Base-by-base conservation (phyloP, 2,888 invertebrate genomes). In the Callimorpha dominula region DNA sequence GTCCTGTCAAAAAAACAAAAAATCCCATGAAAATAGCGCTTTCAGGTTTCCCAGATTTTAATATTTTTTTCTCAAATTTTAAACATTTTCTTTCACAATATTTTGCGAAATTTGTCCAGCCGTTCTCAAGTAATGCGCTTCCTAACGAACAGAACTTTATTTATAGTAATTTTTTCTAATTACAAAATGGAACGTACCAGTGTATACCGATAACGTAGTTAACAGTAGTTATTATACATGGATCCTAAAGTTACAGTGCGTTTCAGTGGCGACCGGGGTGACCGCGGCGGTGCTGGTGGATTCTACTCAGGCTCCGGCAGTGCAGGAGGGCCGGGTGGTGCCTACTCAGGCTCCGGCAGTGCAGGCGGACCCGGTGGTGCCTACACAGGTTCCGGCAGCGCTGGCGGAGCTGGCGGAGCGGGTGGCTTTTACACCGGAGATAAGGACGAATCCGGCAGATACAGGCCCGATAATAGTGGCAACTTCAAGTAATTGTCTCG, bases 201-300 rank as follows among this genome's bases (percentile, higher is more conserved):
- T 31, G 31, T 31, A 31, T 31, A 31, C 31, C 31, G 31, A 31
- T 2, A 31, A 31, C 1, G 31, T 31, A n/a, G n/a, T n/a, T n/a
- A n/a, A 8, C 9, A 54, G 9, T 54, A 54, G 20, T 20, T 31
- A 31, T 31, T 1, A 31, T 20, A 57, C 20, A 57, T 12, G 57
- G 5, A 57, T 20, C 11, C 12, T 65, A 52, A 49, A 40, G 9
- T 11, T 14, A 40, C 15, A 17, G 4, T 40, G 17, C 7, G 8
- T 42, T 49, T 7, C 63, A 86, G 86, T 63, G 85, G 86, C 43
- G 86, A 86, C 72, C 85, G 86, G 40, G 86, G 86, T 1, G 83
- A 83, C 74, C 81, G 84, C 49, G 86, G 86, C 17, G 78, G 71
- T 14, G 84, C 84, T 8, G 86, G 86, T 20, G 89, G 89, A 43